A percentile compares a stretch with the other conserved stretches of the same genome.
Evolutionary conservation across 2,797 vertebrate species (phyloP).

Genomic region (Leptoclinus maculatus): DNA sequence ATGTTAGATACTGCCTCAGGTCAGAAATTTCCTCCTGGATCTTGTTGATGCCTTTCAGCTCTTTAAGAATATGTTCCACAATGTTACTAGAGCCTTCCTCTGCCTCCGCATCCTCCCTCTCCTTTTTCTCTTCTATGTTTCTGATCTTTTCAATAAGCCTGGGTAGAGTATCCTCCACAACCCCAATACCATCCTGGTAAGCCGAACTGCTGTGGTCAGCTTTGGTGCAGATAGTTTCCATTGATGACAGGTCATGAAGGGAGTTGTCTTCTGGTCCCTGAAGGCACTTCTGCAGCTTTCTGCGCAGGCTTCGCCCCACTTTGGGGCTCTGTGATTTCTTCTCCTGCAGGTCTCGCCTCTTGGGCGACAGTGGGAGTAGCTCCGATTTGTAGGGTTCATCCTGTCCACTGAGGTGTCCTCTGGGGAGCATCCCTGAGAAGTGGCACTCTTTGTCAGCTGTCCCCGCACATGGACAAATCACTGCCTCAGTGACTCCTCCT

Average conservation of each 20-base stretch:
- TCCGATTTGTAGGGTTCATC: conserved; percentile 80
- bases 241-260: conserved; percentile 61
- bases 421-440: conserved; percentile 85
- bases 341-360: conserved; percentile 78
- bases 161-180: conserved; percentile 64
- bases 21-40: conserved; percentile 88
- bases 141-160: conserved; percentile 59
- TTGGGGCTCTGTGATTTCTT: conserved; percentile 82
- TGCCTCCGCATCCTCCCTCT: conserved; percentile 44
- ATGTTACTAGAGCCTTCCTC: conserved; percentile 76
- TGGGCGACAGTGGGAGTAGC: conserved; percentile 71
- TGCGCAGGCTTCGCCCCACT: conserved; percentile 67
- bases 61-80: conserved; percentile 86
- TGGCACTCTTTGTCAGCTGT: conserved; percentile 45
- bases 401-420: conserved; percentile 83
- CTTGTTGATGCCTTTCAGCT: conserved; percentile 87
- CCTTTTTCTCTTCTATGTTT: conserved; percentile 56
- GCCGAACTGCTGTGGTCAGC: conserved; percentile 53
- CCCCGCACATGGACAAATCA: conserved; percentile 46
- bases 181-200: conserved; percentile 69
- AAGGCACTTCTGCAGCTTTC: conserved; percentile 86
- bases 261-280: conserved; percentile 81
- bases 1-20: conserved; percentile 84
- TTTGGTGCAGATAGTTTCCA: conserved; percentile 61
- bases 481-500: conserved; percentile 36